Evolutionary conservation across 2,888 invertebrate species (phyloP).

Genomic region (Bombyx huttoni): DNA sequence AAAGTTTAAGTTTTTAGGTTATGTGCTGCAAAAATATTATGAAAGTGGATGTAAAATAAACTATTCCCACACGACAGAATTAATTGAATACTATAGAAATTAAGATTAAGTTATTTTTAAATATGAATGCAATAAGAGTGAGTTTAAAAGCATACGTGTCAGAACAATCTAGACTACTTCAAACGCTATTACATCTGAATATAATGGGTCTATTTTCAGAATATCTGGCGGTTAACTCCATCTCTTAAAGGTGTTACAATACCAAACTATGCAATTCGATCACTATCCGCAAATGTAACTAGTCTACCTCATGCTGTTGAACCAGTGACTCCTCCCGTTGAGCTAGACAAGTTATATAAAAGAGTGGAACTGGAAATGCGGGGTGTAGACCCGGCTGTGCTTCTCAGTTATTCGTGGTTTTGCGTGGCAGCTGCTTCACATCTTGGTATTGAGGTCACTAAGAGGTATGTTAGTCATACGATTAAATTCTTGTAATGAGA

Average conservation of each 20-base stretch:
- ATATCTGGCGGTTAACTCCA: slow-evolving; percentile 35
- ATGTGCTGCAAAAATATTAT: too few species aligned
- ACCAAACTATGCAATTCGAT: slow-evolving; percentile 23
- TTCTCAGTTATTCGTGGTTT: slow-evolving; percentile 91
- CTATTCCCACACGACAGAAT: too few species aligned
- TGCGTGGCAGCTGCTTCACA: slow-evolving; percentile 84
- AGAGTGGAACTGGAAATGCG: slow-evolving; percentile 87
- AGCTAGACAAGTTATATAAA: slow-evolving; percentile 85
- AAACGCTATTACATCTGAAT: not conserved
- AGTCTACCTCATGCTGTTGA: slow-evolving; percentile 26
- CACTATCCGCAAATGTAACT: slow-evolving; percentile 24
- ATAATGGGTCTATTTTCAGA: slow-evolving; percentile 18
- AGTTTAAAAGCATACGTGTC: slow-evolving; percentile 7
- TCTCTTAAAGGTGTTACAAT: slow-evolving; percentile 20
- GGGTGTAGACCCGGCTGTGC: slow-evolving; percentile 89
- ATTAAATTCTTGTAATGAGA: too few species aligned
- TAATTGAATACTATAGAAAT: too few species aligned
- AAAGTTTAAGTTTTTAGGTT: too few species aligned
- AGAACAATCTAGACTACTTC: not conserved
- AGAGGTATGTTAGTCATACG: slow-evolving; percentile 64
- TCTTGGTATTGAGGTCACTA: slow-evolving; percentile 82
- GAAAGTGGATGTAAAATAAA: too few species aligned
- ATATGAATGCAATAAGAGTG: slow-evolving; percentile 34
- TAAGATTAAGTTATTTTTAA: slow-evolving; percentile 1
- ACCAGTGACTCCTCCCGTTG: slow-evolving; percentile 26